Evolutionary conservation across 1,140 invertebrate species (phyloP).

Genomic region (Lordiphosa stackelbergi): DNA sequence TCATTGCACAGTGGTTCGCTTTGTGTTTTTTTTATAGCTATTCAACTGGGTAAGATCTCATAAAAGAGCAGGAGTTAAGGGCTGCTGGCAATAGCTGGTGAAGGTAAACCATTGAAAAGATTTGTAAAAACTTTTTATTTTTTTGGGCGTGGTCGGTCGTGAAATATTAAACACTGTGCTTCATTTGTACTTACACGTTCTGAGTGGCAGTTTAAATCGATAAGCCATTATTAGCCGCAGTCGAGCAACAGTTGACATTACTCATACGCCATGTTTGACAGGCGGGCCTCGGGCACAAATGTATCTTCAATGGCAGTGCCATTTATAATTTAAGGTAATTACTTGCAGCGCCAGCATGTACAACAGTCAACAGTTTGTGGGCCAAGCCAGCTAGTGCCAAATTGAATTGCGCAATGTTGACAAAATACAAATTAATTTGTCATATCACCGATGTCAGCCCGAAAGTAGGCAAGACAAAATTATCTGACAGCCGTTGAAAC

Average conservation of each 20-base stretch:
- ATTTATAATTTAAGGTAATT: conserved; percentile 62
- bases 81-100: too few species aligned
- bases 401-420: conserved; percentile 22
- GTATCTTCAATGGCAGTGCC: conserved; percentile 16
- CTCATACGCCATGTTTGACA: conserved; percentile 47
- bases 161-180: too few species aligned
- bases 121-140: too few species aligned
- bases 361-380: conserved; percentile 43
- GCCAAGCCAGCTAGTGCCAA: conserved; percentile 29
- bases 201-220: conserved; percentile 54
- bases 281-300: conserved; percentile 12
- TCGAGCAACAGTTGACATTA: conserved; percentile 31
- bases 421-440: conserved; percentile 62
- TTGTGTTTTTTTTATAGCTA: too few species aligned
- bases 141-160: too few species aligned
- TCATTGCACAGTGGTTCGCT: conserved; percentile 18
- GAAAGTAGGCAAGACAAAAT: conserved; percentile 29
- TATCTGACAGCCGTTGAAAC: conserved; percentile 13
- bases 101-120: too few species aligned
- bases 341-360: conserved; percentile 18
- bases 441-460: conserved; percentile 4
- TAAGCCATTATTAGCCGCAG: conserved; percentile 53
- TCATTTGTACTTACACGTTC: too few species aligned
- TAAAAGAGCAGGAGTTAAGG: too few species aligned
- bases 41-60: too few species aligned